phyloP scores from a whole-genome alignment of 2,888 invertebrate genomes.

The Achlya flavicornis region DNA sequence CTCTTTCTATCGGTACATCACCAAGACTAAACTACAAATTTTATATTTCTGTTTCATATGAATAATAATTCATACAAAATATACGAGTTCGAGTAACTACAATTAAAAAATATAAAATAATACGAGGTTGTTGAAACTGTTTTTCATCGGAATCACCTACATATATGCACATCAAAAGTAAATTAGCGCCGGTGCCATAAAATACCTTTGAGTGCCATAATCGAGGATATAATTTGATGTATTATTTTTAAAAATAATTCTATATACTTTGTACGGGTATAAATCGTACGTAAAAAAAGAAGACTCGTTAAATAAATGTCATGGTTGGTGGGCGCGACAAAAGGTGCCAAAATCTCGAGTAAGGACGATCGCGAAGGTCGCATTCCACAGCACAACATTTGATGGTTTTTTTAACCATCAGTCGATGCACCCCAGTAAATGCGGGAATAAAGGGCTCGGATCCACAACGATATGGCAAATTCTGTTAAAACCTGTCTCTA shows the following conservation, averaged over 20 bases:
- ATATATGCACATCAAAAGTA: not conserved
- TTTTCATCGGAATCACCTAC: not conserved
- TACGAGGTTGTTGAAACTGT: not conserved
- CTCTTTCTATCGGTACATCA: too few species aligned
- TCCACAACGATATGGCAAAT: constrained; percentile 22
- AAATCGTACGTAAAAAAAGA: constrained; percentile 41
- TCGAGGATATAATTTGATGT: constrained; percentile 5
- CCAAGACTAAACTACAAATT: too few species aligned
- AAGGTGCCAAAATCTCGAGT: constrained; percentile 67
- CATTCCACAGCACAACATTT: constrained; percentile 51
- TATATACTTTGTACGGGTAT: constrained; percentile 13
- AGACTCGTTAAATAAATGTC: constrained; percentile 56
- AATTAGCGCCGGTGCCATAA: constrained; percentile 1
- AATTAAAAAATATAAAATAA: not conserved
- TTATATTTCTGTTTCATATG: too few species aligned
- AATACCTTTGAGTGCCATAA: constrained; percentile 2
- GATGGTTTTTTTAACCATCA: constrained; percentile 48
- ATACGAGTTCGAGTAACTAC: too few species aligned
- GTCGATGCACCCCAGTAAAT: constrained; percentile 52
- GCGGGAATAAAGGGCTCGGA: constrained; percentile 32
- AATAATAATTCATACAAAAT: too few species aligned
- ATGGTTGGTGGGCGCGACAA: constrained; percentile 57
- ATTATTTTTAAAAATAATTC: constrained; percentile 5
- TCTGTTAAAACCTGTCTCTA: constrained; percentile 27
- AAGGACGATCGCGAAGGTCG: constrained; percentile 68